These are phyloP conservation scores for Idaea straminata DNA, from an alignment of 2,888 invertebrate genomes.

Conservation along the genomic window DNA sequence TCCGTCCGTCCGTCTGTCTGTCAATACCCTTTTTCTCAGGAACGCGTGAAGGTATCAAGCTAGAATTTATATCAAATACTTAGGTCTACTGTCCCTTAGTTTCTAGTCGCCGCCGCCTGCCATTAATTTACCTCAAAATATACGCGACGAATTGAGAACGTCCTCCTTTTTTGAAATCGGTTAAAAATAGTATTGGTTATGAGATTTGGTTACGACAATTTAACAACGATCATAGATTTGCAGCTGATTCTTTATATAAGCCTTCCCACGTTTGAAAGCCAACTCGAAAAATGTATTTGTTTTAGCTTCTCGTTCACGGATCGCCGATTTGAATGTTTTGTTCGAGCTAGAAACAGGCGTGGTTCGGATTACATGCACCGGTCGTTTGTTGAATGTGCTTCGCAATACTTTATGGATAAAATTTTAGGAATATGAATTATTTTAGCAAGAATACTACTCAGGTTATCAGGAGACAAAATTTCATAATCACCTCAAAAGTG, in stretches of 20 bases:
- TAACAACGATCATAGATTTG: neutral
- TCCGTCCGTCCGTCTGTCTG: no score
- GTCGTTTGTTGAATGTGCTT: constrained; percentile 4
- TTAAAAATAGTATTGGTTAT: no score
- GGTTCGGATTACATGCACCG: constrained; percentile 25
- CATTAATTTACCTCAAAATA: no score
- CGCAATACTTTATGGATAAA: neutral
- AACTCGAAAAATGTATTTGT: constrained; percentile 17
- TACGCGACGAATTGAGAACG: no score
- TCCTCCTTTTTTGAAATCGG: no score
- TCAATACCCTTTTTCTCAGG: no score
- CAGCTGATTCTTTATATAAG: neutral
- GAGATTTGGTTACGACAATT: no score
- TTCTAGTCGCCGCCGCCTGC: no score
- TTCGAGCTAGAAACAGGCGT: constrained; percentile 26
- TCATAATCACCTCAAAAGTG: neutral
- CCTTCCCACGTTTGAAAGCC: constrained; percentile 10
- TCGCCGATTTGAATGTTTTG: constrained; percentile 27
- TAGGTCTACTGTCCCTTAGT: no score
- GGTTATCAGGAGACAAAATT: neutral
- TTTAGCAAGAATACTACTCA: neutral
- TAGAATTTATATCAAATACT: no score
- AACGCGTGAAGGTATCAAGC: no score
- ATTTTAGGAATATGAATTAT: neutral
- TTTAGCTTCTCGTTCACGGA: constrained; percentile 21